Percentiles rank a stretch among this genome's conserved stretches.
These are phyloP conservation scores for Capreolus pygargus DNA, from an alignment of 2,113 vertebrate species.

Conservation along the genomic window DNA sequence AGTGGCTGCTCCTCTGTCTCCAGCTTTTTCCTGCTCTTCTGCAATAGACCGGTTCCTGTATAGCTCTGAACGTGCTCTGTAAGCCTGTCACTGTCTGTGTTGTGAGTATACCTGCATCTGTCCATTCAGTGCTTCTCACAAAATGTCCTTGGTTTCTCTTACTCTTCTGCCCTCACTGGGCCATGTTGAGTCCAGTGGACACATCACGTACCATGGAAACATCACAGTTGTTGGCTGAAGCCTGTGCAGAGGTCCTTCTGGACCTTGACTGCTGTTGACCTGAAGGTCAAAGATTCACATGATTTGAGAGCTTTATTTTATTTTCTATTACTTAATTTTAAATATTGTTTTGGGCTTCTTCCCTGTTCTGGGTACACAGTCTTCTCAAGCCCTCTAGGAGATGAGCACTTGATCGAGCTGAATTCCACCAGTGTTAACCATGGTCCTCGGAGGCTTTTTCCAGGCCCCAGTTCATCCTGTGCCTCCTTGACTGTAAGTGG, in stretches of 20 bases:
- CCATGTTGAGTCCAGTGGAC: neutral
- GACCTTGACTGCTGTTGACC: neutral
- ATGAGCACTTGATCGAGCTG: neutral
- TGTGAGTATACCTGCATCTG: slow-evolving; percentile 7
- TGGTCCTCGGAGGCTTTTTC: neutral
- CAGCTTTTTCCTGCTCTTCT: slow-evolving; percentile 96
- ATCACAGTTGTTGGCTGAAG: neutral
- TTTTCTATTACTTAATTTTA: neutral
- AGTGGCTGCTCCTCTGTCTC: slow-evolving; percentile 94
- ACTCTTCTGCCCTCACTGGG: neutral
- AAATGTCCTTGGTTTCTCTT: neutral
- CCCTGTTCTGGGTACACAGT: too few relatives aligned
- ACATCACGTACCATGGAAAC: neutral
- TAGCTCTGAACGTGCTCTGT: slow-evolving; percentile 85
- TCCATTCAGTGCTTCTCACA: slow-evolving; percentile 4
- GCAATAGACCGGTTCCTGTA: slow-evolving; percentile 95
- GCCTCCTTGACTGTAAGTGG: neutral
- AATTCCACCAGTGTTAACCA: accelerated
- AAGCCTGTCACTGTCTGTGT: slow-evolving; percentile 78
- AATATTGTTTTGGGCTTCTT: neutral
- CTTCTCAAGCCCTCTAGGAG: neutral
- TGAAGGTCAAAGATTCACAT: neutral
- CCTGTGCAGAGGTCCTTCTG: neutral
- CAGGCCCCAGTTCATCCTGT: neutral
- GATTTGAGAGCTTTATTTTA: neutral